A percentile compares a stretch with the other conserved stretches of the same genome.
Conservation (phyloP, 2,888 invertebrate genomes). For the Apodemia duryi region DNA sequence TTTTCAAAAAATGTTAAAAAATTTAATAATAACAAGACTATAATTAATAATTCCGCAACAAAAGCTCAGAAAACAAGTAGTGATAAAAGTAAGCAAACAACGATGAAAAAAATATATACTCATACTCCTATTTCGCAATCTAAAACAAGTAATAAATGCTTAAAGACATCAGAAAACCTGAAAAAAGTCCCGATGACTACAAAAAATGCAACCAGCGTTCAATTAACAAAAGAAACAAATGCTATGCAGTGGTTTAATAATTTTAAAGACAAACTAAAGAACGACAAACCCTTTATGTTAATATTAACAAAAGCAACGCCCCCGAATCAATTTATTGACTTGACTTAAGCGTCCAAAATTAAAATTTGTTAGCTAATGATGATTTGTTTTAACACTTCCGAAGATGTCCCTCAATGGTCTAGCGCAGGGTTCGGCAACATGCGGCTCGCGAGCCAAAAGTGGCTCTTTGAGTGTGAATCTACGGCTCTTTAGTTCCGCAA, state of each 20-base stretch:
- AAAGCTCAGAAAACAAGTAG: background rate
- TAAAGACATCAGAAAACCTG: too few species aligned
- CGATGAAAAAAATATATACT: background rate
- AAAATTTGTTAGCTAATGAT: too few species aligned
- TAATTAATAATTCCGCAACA: background rate
- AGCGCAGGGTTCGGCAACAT: too few species aligned
- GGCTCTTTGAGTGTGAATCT: too few species aligned
- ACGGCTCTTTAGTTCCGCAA: too few species aligned
- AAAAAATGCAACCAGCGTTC: too few species aligned
- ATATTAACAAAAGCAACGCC: conserved; percentile 34
- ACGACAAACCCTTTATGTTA: conserved; percentile 34
- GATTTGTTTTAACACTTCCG: too few species aligned
- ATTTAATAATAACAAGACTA: background rate
- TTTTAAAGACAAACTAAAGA: conserved; percentile 36
- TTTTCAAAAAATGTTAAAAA: background rate
- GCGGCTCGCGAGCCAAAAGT: too few species aligned
- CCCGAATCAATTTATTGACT: conserved; percentile 41
- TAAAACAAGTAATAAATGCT: too few species aligned
- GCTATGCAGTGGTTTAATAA: conserved; percentile 52
- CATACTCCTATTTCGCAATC: too few species aligned
- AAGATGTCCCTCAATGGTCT: too few species aligned
- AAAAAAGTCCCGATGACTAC: too few species aligned
- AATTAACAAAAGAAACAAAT: conserved; percentile 22
- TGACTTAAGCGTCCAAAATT: conserved; percentile 22
- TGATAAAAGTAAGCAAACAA: background rate